phyloP scores from a whole-genome alignment of 2,113 vertebrate species.

The Elaphurus davidianus region DNA sequence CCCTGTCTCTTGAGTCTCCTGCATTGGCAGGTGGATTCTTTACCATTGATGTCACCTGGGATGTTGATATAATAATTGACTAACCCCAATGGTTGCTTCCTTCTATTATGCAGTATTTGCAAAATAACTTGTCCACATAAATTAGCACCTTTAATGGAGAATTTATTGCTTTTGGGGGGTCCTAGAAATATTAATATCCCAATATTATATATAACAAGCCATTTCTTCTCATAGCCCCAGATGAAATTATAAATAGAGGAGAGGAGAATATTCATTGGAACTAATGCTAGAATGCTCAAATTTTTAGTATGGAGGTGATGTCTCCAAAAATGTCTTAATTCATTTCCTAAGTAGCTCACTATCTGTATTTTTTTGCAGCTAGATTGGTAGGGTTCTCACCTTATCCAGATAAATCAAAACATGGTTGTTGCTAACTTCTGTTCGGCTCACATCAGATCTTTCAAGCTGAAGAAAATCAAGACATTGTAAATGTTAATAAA shows the following conservation, averaged over 20 bases:
- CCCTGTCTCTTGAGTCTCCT: not conserved
- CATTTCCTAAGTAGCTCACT: not conserved
- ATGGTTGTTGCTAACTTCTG: conserved; percentile 65
- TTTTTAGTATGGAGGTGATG: not conserved
- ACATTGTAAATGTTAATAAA: conserved; percentile 1
- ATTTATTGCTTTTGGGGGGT: not conserved
- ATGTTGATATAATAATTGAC: not conserved
- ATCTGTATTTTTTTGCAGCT: not conserved
- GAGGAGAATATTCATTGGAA: not conserved
- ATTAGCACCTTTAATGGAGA: not conserved
- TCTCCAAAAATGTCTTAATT: not conserved
- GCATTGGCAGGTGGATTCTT: not conserved
- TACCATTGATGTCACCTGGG: not conserved
- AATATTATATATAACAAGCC: not conserved
- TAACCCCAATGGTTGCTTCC: not conserved
- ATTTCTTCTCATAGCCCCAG: not conserved
- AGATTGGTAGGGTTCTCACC: conserved; percentile 4
- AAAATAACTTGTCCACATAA: not conserved
- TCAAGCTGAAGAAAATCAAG: conserved; percentile 60
- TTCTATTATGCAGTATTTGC: not conserved
- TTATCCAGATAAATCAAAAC: conserved; percentile 71
- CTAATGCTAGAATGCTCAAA: not conserved
- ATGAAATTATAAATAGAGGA: not conserved
- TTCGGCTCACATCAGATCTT: conserved; percentile 43
- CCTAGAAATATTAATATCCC: not conserved